Conservation (phyloP, 2,113 vertebrate species). For the Coryphaenoides rupestris region DNA sequence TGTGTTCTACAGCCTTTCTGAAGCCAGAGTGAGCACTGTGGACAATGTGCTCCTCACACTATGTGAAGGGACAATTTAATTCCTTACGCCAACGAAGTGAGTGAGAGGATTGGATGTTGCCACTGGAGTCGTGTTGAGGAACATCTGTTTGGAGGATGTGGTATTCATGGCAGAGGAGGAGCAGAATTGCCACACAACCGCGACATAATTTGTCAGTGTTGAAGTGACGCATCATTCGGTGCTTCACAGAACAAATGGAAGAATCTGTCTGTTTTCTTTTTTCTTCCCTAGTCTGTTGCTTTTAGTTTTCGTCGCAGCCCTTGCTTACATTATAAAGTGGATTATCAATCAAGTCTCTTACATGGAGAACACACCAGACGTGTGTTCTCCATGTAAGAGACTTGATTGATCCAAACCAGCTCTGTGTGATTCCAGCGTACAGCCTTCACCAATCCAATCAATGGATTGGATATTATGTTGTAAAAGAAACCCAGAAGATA, state of each 20-base stretch:
- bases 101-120: background rate
- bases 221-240: background rate
- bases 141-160: background rate
- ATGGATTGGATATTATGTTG: background rate
- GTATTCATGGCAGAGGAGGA: background rate
- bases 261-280: background rate
- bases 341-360: background rate
- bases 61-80: slow-evolving; percentile 13
- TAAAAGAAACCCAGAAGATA: background rate
- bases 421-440: background rate
- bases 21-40: slow-evolving; percentile 50
- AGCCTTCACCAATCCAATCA: background rate
- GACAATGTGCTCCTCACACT: background rate
- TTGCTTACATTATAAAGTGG: slow-evolving; percentile 12
- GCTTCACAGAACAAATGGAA: background rate
- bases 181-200: background rate
- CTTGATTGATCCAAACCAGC: background rate
- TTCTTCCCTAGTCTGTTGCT: background rate
- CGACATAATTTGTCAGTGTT: background rate
- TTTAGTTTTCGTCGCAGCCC: slow-evolving; percentile 22
- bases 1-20: slow-evolving; percentile 13
- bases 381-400: background rate
- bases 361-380: no score
- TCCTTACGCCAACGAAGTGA: background rate
- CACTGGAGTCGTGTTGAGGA: background rate